Base-by-base conservation (phyloP, 2,113 vertebrate genomes). In the Copsychus sechellarum region DNA sequence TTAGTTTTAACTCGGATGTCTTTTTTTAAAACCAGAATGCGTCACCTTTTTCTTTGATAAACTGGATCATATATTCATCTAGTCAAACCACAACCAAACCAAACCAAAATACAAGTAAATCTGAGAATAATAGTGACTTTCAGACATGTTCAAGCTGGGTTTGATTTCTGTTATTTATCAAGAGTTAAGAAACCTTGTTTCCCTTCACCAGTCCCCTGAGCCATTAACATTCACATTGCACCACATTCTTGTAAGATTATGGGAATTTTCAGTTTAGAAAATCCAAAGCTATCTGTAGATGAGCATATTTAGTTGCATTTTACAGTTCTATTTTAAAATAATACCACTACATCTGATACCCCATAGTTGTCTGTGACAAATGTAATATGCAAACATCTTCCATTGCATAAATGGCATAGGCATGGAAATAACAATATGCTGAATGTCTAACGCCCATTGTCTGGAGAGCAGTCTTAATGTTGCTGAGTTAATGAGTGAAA, bases 361-460 rank as follows among this genome's bases (percentile, higher is more conserved):
- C 60, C 74, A 53, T 84, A 90, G 67, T 96, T 97, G 91, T 86
- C 91, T 97, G 92, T 96, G 72, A 96, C 96, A 96, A 97, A 96
- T 86, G 61, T 81, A 96, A 94, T 94, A 92, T 85, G 71, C 88
- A 92, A 89, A 90, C 81, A 92, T 83, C 88, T 71, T 70, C 83
- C 67, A 72, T 84, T 93, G 54, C 73, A 91, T 87, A 96, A 95
- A 96, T 7, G 87, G 80, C 79, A 80, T 29, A 88, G 47, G 65
- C 93, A 95, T 77, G 80, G 71, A 84, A 92, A 77, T 54, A 96
- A 94, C 93, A 95, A 92, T 92, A 81, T 2, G 0, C 64, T 69
- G 92, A 95, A 82, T 79, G 94, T 86, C 79, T 98, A 86, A 97
- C 54, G 50, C 95, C 93, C 83, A 84, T 80, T 80, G 64, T 94